Percentiles rank a stretch among this genome's conserved stretches.
Evolutionary conservation across 2,113 vertebrate genomes (phyloP).

Genomic region (Neotragus pygmaeus): DNA sequence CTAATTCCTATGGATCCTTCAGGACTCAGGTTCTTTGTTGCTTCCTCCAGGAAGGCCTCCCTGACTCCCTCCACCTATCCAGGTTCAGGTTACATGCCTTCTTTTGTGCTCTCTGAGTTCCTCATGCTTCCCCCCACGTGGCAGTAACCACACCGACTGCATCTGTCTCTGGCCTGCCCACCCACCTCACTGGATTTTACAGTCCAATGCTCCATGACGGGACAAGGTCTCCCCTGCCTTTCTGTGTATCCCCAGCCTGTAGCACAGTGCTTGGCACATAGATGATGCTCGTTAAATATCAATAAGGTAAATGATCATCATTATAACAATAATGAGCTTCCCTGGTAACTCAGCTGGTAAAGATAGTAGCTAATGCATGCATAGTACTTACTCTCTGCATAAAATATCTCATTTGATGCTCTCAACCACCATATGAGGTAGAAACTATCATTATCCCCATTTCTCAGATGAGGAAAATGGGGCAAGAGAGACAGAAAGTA

Average conservation of each 20-base stretch:
- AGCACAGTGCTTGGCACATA: background rate
- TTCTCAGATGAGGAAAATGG: background rate
- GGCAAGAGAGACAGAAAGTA: background rate
- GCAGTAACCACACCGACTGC: background rate
- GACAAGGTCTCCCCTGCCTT: background rate
- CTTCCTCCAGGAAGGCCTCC: background rate
- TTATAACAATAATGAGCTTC: background rate
- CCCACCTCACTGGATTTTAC: too few relatives aligned
- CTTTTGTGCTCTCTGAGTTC: background rate
- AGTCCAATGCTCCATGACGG: background rate
- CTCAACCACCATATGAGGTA: background rate
- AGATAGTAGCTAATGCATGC: background rate
- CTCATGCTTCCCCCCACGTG: rapidly evolving
- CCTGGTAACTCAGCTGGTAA: background rate
- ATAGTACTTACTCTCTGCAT: background rate
- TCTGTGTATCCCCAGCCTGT: background rate
- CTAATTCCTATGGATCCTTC: background rate
- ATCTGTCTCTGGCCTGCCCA: background rate
- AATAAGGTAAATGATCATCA: rapidly evolving
- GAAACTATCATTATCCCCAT: background rate
- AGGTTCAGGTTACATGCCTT: background rate
- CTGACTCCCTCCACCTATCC: background rate
- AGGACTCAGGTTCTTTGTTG: rapidly evolving
- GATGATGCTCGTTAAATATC: background rate
- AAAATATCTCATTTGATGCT: background rate